Evolutionary conservation across 2,797 vertebrate genomes (phyloP), one percentile per base, ranked within the genome.

Genomic region (Sus cebifrons): DNA sequence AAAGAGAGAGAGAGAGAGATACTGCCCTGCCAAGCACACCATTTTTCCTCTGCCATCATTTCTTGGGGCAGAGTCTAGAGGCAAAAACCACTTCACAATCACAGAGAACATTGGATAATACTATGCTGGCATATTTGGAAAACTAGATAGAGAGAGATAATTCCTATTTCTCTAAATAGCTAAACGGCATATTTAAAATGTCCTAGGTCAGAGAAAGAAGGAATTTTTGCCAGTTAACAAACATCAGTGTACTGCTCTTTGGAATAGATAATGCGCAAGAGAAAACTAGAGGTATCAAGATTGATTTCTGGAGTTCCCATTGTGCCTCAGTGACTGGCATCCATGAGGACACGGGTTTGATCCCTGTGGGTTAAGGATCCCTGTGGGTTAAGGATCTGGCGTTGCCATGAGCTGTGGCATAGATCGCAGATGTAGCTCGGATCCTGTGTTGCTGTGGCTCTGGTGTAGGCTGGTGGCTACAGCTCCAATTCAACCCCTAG

Each of bases 211-310:
- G 27, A 83, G 91, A 91, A 94, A 91, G 58, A 84, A 83, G 17
- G 25, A 74, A 32, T 70, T 83, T 40, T 54, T 95, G 85, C 25
- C 52, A 65, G 23, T 62, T 79, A 86, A 89, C 65, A 96, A 88
- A 93, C 60, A 60, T 12, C 73, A 82, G 8, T 12, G 16, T 25
- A 25, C 60, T 84, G 7, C 58, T 84, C 6, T 62, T 88, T 81
- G 85, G 65, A 36, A 52, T 20, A 58, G 58, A 89, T 17, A 67
- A 58, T 3, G 15, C 14, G 40, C 40, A 77, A 49, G 62, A 64
- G 60, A 94, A 95, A 81, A 67, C 2, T 18, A 82, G 27, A 89
- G 23, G 40, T 18, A 68, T 14, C 44, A 89, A 62, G 70, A 92
- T 32, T 86, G 68, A 75, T 77, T 95, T 95, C 54, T 75, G 17